phyloP scores from a whole-genome alignment of 2,797 vertebrate species.

The Esox lucius region DNA sequence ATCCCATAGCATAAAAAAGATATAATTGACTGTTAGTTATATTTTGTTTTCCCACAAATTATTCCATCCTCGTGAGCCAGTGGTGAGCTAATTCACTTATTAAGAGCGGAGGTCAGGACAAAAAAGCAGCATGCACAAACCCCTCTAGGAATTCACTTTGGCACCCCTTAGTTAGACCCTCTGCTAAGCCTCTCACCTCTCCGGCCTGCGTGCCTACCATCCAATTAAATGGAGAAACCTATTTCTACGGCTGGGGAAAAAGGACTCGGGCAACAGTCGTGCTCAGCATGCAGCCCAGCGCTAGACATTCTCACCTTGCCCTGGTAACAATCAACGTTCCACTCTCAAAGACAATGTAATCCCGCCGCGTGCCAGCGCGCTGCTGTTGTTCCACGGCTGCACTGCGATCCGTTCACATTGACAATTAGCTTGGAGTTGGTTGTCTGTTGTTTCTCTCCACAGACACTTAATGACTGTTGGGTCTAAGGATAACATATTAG shows the following conservation, averaged over 20 bases:
- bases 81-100: constrained; percentile 67
- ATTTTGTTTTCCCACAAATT: constrained; percentile 44
- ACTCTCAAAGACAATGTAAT: constrained; percentile 34
- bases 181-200: constrained; percentile 69
- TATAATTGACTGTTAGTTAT: constrained; percentile 54
- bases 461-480: constrained; percentile 61
- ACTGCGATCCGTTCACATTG: constrained; percentile 49
- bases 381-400: constrained; percentile 20
- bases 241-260: constrained; percentile 46
- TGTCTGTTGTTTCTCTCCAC: constrained; percentile 35
- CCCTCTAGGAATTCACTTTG: constrained; percentile 64
- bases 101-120: constrained; percentile 53
- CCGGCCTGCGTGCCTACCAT: constrained; percentile 57
- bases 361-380: neutral
- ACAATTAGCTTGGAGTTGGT: constrained; percentile 24
- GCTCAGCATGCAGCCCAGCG: constrained; percentile 57
- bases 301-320: constrained; percentile 57
- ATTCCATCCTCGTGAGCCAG: constrained; percentile 56
- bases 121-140: constrained; percentile 39
- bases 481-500: constrained; percentile 48
- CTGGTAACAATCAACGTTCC: constrained; percentile 55
- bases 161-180: constrained; percentile 64
- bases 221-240: constrained; percentile 71
- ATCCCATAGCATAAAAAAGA: constrained; percentile 27
- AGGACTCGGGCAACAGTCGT: constrained; percentile 41